Base-by-base conservation (phyloP, 2,888 invertebrate genomes). In the Plebejus melissa region DNA sequence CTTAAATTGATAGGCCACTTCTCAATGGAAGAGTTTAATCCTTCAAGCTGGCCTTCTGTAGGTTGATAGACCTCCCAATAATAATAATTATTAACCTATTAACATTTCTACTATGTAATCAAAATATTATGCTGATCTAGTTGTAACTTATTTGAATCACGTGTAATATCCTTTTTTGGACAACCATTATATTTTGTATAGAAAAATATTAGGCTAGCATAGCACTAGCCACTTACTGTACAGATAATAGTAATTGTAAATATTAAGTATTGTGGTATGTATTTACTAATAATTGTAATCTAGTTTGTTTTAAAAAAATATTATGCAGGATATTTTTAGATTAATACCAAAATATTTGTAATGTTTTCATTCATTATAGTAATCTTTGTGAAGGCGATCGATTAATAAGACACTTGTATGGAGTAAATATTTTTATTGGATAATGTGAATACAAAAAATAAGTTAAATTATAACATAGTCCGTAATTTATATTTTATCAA, bases 361-460 rank as follows among this genome's bases (percentile, higher is more conserved):
- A 60, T 0, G 22, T n/a, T 54, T 16, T 54, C 54, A 11, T 57
- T 16, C 4, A 58, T 7, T n/a, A 60, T 28, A 60, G 60, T 60
- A 28, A 60, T 60, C 60, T 22, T 11, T 28, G 28, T 69, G 38
- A 70, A 41, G 70, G 60, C 60, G 22, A 70, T 70, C 38, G 22
- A 28, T 70, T 7, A 77, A 76, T 77, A 78, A 81, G 79, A 79
- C 79, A 77, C 77, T 74, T 50, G 69, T 70, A 82, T 81, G 81
- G 82, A 85, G 87, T 87, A 86, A 87, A 88, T 86, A 78, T 78
- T 85, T 86, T 88, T 88, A 88, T 87, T 87, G 82, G 80, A 80
- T 82, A 80, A 81, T 81, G 80, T 80, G 82, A 82, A 84, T 90
- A 91, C 90, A 90, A 88, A 90, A 88, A 87, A 88, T 88, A 89